Evolutionary conservation across 2,797 vertebrate species (phyloP).

Genomic region (Chiloscyllium punctatum): DNA sequence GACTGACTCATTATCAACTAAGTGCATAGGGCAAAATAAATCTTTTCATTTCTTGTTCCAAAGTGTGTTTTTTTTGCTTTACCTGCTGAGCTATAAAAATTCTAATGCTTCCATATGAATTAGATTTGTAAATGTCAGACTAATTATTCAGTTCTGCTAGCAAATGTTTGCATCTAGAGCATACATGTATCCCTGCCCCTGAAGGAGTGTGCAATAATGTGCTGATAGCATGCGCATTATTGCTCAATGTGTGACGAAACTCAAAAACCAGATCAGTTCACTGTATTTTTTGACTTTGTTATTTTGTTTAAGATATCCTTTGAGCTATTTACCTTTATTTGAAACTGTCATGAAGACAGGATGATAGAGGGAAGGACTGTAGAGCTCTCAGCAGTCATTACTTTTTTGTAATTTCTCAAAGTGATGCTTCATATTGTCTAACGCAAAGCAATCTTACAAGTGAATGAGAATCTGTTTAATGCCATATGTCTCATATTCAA

Average conservation of each 20-base stretch:
- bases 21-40: neutral
- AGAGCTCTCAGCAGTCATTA: neutral
- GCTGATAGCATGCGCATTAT: neutral
- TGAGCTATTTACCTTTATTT: neutral
- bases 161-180: neutral
- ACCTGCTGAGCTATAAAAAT: neutral
- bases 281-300: neutral
- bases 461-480: neutral
- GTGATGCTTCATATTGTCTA: neutral
- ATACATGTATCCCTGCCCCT: neutral
- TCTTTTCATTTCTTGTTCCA: neutral
- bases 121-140: neutral
- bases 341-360: neutral
- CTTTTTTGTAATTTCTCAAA: neutral
- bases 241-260: constrained; percentile 6
- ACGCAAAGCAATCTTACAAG: neutral
- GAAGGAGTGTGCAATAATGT: neutral
- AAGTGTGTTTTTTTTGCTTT: neutral
- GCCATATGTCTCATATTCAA: neutral
- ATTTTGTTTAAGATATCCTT: neutral
- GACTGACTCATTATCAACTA: neutral
- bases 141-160: too few species aligned
- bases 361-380: neutral
- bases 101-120: neutral
- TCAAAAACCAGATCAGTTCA: neutral